Base-by-base conservation (phyloP, 2,888 invertebrate species). In the Macrostomum cliftonense region DNA sequence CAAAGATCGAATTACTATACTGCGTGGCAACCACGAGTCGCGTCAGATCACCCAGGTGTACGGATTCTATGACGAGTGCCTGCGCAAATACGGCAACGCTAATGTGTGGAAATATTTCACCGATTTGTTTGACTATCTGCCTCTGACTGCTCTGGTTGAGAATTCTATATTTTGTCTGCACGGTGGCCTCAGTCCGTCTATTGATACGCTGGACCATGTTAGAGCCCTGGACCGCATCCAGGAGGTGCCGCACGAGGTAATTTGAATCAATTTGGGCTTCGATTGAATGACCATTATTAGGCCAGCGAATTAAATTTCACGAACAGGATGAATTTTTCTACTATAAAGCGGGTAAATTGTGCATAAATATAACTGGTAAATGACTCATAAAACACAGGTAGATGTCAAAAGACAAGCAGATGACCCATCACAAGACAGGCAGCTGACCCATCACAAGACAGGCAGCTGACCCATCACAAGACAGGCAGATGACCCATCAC, bases 101-200 rank as follows among this genome's bases (percentile, higher is more conserved):
- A 93, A 89, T 73, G 97, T 97, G 50, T 99, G 97, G 97, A 95
- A 95, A 74, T 95, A 88, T 77, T 99, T 97, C 76, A 99, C 97
- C 61, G 95, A 97, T 74, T 76, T 99, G 64, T 97, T 97, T 75
- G 97, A 97, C 74, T 99, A 89, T 75, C 77, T 97, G 73, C 97
- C 97, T 53, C 76, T 99, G 62, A 97, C 97, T 55, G 97, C 97
- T 56, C 77, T 99, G 61, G 95, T 97, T 57, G 93, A 95, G 75
- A 82, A 85, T 43, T 73, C 72, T 64, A 71, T 71, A 1, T 97
- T 97, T 77, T 99, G 97, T 76, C 79, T 97, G 66, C 97, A 97
- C 73, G 97, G 97, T 59, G 97, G 89, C 52, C 78, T 97, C 52
- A 93, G 93, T 65, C 97, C 97, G 52, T 93, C 91, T 56, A 95